Evolutionary conservation across 2,113 vertebrate species (phyloP).

Genomic region (Phocoena phocoena): DNA sequence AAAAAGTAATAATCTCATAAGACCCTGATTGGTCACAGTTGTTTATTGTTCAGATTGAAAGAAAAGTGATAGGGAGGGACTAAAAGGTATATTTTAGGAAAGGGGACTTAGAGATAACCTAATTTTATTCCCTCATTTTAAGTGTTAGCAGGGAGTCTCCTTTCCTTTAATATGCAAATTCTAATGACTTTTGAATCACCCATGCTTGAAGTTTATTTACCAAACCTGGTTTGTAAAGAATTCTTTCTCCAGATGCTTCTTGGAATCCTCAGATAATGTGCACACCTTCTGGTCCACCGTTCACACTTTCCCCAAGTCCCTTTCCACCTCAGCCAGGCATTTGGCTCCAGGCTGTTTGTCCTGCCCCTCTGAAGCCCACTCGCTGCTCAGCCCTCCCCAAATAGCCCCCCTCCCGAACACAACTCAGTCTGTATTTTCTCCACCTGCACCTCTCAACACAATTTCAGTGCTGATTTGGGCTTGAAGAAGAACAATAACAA

Average conservation of each 20-base stretch:
- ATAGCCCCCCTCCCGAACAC: not conserved
- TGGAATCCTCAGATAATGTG: not conserved
- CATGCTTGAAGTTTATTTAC: not conserved
- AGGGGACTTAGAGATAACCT: not conserved
- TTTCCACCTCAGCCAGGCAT: not conserved
- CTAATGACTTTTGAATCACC: not conserved
- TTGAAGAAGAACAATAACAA: not conserved
- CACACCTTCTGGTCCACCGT: not conserved
- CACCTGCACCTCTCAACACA: not conserved
- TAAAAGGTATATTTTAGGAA: not conserved
- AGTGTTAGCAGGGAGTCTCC: not conserved
- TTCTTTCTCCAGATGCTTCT: not conserved
- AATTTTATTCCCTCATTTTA: not conserved
- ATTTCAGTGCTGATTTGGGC: not conserved
- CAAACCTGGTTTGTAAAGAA: not conserved
- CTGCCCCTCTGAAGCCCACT: not conserved
- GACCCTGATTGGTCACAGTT: not conserved
- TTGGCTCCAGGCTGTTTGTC: not conserved
- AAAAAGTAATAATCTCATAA: not conserved
- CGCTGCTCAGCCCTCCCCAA: not conserved
- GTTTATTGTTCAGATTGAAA: not conserved
- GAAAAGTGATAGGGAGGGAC: not conserved
- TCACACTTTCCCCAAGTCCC: not conserved
- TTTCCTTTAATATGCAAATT: not conserved
- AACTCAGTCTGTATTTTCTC: not conserved